These are phyloP conservation scores for Zeugodacus cucurbitae DNA, from an alignment of 1,140 invertebrate genomes.

Conservation along the genomic window DNA sequence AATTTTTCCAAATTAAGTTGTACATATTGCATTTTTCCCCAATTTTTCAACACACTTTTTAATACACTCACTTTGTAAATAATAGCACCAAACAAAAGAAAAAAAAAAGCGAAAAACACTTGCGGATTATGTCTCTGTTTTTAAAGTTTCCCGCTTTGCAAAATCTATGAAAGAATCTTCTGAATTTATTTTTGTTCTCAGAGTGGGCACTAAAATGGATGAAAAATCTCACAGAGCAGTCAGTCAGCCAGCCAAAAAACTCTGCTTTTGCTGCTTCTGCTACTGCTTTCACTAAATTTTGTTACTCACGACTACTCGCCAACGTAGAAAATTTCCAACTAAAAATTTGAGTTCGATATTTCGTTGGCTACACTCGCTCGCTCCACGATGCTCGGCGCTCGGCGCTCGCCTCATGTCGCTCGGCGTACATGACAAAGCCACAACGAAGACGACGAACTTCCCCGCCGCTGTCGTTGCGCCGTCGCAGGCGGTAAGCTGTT, in stretches of 20 bases:
- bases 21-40: no score
- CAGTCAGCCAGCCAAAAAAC: conserved; percentile 63
- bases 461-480: neutral
- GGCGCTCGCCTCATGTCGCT: conserved; percentile 39
- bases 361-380: conserved; percentile 57
- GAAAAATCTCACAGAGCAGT: conserved; percentile 55
- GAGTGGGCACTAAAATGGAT: conserved; percentile 32
- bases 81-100: neutral
- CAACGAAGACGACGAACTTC: conserved; percentile 26
- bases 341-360: conserved; percentile 59
- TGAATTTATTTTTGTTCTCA: conserved; percentile 37
- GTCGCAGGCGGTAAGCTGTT: neutral
- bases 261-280: conserved; percentile 51
- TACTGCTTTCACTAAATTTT: conserved; percentile 45
- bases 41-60: neutral
- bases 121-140: conserved; percentile 32
- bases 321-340: conserved; percentile 64
- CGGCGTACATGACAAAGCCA: conserved; percentile 30
- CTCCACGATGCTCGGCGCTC: conserved; percentile 17
- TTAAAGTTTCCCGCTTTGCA: conserved; percentile 35
- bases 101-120: neutral
- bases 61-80: conserved; percentile 29
- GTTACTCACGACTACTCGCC: conserved; percentile 57
- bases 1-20: neutral
- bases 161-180: conserved; percentile 38